Percentiles rank a stretch among this genome's conserved stretches.
These are phyloP conservation scores for Suncus etruscus DNA, from an alignment of 2,113 vertebrate genomes.

Conservation along the genomic window DNA sequence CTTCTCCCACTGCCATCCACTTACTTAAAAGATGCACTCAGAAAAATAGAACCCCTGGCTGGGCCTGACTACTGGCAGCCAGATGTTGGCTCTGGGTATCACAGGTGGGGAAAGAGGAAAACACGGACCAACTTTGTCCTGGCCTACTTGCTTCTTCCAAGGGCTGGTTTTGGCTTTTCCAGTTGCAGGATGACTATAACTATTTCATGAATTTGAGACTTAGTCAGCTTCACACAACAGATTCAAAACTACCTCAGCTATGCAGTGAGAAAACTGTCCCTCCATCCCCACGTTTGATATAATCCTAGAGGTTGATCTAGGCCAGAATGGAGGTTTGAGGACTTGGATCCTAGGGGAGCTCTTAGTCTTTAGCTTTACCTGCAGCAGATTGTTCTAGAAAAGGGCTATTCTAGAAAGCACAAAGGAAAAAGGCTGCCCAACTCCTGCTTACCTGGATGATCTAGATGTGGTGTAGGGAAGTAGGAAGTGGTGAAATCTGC, in stretches of 20 bases:
- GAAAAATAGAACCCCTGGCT: background rate
- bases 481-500: background rate
- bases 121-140: background rate
- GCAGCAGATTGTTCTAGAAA: background rate
- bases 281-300: no score
- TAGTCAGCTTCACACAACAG: no score
- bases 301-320: no score
- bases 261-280: no score
- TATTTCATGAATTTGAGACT: background rate
- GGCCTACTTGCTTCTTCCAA: background rate
- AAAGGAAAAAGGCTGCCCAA: background rate
- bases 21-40: background rate
- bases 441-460: rapidly evolving
- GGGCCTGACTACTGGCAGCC: background rate
- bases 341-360: background rate
- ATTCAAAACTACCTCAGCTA: no score
- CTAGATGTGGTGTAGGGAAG: background rate
- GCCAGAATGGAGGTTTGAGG: background rate
- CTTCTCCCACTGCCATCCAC: background rate
- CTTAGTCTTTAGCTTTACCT: background rate
- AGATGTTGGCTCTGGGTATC: background rate
- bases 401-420: background rate
- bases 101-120: background rate
- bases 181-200: background rate
- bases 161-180: background rate